Percentiles rank a stretch among this genome's conserved stretches.
phyloP scores from a whole-genome alignment of 2,113 vertebrate genomes.

The Oreochromis aureus region DNA sequence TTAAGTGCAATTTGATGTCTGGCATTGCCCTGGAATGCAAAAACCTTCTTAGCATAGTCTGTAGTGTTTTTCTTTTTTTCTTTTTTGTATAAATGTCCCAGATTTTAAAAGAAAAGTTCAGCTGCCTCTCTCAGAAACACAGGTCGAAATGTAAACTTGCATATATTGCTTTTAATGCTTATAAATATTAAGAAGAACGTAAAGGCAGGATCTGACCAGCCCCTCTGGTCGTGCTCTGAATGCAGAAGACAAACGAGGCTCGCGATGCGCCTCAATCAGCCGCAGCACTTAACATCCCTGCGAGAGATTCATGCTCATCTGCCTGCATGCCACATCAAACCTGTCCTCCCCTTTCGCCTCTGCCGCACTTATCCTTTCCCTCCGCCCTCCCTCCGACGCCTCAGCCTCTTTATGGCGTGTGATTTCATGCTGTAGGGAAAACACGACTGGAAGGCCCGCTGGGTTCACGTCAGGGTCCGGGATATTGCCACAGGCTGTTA shows the following conservation, averaged over 20 bases:
- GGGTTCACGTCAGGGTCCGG: not conserved
- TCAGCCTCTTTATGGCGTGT: conserved; percentile 12
- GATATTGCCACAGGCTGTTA: conserved; percentile 23
- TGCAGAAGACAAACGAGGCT: conserved; percentile 18
- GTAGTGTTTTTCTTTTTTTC: not conserved
- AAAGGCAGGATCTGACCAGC: not conserved
- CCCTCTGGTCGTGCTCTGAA: not conserved
- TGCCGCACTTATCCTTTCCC: not conserved
- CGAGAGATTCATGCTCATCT: conserved; percentile 51
- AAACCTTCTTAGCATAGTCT: not conserved
- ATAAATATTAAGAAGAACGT: not conserved
- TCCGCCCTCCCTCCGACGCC: not conserved
- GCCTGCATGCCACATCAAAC: conserved; percentile 39
- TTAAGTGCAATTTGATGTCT: conserved; percentile 20
- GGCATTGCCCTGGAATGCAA: not conserved
- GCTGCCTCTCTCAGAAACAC: not conserved
- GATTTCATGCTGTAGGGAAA: conserved; percentile 30
- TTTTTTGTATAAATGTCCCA: not conserved
- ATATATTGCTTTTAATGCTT: conserved; percentile 5
- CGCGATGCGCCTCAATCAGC: conserved; percentile 40
- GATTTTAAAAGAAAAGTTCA: not conserved
- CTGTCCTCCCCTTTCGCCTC: not conserved
- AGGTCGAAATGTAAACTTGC: not conserved
- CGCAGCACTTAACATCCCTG: conserved; percentile 43
- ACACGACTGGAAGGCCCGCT: not conserved